Evolutionary conservation across 2,888 invertebrate genomes (phyloP).

Genomic region (Beris morrisii): DNA sequence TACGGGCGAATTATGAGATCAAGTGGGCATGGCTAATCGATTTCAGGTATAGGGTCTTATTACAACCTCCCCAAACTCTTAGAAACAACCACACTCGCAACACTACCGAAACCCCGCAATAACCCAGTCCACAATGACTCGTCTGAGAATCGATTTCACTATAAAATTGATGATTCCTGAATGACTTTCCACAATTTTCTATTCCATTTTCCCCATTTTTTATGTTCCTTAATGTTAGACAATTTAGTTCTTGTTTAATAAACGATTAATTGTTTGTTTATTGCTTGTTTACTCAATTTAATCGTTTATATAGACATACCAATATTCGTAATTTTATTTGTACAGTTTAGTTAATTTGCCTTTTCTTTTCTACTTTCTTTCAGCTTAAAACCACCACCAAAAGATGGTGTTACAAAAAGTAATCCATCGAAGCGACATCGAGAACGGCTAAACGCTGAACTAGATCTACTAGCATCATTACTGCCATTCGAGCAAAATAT

Average conservation of each 20-base stretch:
- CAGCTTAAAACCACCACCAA: conserved; percentile 93
- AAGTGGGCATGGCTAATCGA: conserved; percentile 55
- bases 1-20: conserved; percentile 50
- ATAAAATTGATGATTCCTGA: conserved; percentile 36
- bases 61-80: background rate
- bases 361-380: conserved; percentile 43
- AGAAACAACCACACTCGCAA: background rate
- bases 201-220: background rate
- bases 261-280: conserved; percentile 37
- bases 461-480: conserved; percentile 93
- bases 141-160: conserved; percentile 31
- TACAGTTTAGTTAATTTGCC: conserved; percentile 8
- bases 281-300: conserved; percentile 24
- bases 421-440: conserved; percentile 99
- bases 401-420: conserved; percentile 92
- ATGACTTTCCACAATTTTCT: conserved; percentile 33
- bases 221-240: background rate
- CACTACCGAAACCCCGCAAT: background rate
- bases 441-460: conserved; percentile 95
- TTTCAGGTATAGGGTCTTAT: conserved; percentile 42
- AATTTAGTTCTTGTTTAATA: conserved; percentile 32
- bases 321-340: conserved; percentile 3
- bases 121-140: background rate
- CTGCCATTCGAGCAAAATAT: conserved; percentile 98
- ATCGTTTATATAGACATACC: conserved; percentile 9